These are phyloP conservation scores for Julus scanicus DNA, from an alignment of 2,888 invertebrate genomes.

Conservation along the genomic window DNA sequence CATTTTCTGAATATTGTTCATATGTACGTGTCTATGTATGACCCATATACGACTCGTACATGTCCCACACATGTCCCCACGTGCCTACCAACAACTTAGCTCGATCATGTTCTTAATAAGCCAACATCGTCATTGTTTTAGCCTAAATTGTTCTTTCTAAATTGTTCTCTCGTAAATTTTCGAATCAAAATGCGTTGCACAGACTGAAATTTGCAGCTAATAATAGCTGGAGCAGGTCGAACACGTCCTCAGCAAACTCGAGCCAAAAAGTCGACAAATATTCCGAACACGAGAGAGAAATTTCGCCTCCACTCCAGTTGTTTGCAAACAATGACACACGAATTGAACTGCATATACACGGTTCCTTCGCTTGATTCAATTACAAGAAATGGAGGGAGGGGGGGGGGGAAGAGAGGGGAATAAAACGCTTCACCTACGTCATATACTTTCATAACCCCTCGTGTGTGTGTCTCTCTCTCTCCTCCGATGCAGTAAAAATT, in stretches of 20 bases:
- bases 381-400: background rate
- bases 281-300: conserved; percentile 26
- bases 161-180: background rate
- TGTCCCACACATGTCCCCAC: too few species aligned
- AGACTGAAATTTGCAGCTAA: conserved; percentile 29
- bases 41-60: too few species aligned
- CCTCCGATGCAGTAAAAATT: conserved; percentile 19
- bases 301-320: conserved; percentile 37
- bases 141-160: background rate
- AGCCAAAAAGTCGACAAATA: conserved; percentile 6
- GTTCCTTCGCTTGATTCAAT: conserved; percentile 12
- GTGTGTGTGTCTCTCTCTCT: background rate
- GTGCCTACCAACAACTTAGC: background rate
- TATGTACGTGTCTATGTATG: too few species aligned
- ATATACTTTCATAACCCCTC: background rate
- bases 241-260: background rate
- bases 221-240: background rate
- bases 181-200: conserved; percentile 12
- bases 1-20: too few species aligned
- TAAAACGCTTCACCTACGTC: background rate
- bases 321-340: conserved; percentile 44
- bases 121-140: background rate
- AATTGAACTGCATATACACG: background rate
- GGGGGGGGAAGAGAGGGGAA: too few species aligned
- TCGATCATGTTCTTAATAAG: conserved; percentile 14